phyloP scores from a whole-genome alignment of 1,140 invertebrate genomes.

The Drosophila funebris region DNA sequence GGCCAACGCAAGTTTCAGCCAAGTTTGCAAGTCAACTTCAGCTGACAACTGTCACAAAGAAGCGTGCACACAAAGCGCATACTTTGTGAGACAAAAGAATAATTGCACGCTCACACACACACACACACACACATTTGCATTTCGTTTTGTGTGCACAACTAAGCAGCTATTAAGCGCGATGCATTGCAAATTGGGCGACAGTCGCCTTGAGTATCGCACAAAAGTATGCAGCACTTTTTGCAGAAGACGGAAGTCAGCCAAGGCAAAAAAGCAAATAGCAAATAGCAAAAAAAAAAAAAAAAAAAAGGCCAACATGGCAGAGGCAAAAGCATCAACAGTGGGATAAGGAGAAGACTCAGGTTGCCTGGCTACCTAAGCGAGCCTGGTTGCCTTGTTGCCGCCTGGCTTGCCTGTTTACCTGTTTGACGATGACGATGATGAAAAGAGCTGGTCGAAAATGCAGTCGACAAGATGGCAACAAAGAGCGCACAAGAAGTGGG shows the following conservation, averaged over 20 bases:
- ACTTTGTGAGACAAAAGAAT: slow-evolving; percentile 59
- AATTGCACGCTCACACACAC: slow-evolving; percentile 54
- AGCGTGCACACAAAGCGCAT: slow-evolving; percentile 36
- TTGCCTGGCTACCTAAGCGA: neutral
- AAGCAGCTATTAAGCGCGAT: slow-evolving; percentile 67
- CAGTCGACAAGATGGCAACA: slow-evolving; percentile 17
- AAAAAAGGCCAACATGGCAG: too few species aligned
- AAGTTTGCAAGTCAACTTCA: slow-evolving; percentile 38
- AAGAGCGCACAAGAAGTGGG: slow-evolving; percentile 48
- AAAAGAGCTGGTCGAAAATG: slow-evolving; percentile 31
- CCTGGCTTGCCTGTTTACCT: slow-evolving; percentile 24
- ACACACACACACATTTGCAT: slow-evolving; percentile 23
- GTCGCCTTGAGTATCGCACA: slow-evolving; percentile 59
- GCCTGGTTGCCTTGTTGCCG: too few species aligned
- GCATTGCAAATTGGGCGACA: slow-evolving; percentile 68
- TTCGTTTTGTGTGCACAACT: slow-evolving; percentile 41
- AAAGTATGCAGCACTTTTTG: slow-evolving; percentile 58
- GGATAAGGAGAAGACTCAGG: slow-evolving; percentile 22
- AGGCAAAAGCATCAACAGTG: neutral
- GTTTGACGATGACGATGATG: slow-evolving; percentile 35
- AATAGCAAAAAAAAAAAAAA: neutral
- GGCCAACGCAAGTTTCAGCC: slow-evolving; percentile 11
- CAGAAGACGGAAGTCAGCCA: slow-evolving; percentile 62
- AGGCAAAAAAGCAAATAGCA: too few species aligned
- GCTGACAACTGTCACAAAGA: slow-evolving; percentile 22